A percentile compares a stretch with the other conserved stretches of the same genome.
phyloP scores from a whole-genome alignment of 1,140 invertebrate genomes.

The Papilio machaon region DNA sequence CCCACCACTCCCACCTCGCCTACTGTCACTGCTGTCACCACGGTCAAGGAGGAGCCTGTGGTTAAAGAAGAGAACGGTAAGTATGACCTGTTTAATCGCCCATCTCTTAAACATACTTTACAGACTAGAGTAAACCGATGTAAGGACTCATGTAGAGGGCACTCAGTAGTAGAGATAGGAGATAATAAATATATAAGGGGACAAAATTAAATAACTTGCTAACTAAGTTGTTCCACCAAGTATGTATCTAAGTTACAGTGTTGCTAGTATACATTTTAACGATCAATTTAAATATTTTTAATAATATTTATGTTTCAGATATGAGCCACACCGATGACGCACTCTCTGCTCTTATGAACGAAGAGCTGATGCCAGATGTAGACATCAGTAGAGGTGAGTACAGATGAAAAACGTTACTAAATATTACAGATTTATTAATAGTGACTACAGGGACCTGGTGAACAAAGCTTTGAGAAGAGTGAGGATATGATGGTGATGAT shows the following conservation, averaged over 20 bases:
- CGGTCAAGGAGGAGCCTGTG: slow-evolving; percentile 53
- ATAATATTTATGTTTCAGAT: slow-evolving; percentile 52
- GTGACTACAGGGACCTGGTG: not conserved
- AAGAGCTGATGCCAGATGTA: slow-evolving; percentile 70
- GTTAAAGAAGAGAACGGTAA: slow-evolving; percentile 56
- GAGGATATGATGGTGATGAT: not conserved
- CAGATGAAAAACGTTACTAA: not conserved
- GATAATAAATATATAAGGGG: no score
- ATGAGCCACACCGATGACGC: slow-evolving; percentile 70
- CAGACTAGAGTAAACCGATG: not conserved
- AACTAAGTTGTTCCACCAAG: no score
- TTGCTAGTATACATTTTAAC: not conserved
- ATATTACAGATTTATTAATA: not conserved
- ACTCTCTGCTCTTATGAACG: slow-evolving; percentile 73
- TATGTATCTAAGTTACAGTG: no score
- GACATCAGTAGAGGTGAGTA: slow-evolving; percentile 70
- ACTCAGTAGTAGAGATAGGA: no score
- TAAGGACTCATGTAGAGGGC: no score
- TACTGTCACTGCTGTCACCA: slow-evolving; percentile 35
- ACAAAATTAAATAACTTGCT: no score
- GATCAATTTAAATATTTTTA: no score
- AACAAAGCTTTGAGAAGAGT: not conserved
- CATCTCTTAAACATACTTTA: not conserved
- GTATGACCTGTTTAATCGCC: not conserved
- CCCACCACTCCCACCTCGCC: slow-evolving; percentile 61